These are phyloP conservation scores for Mantis religiosa DNA, from an alignment of 2,888 invertebrate genomes.

Conservation along the genomic window DNA sequence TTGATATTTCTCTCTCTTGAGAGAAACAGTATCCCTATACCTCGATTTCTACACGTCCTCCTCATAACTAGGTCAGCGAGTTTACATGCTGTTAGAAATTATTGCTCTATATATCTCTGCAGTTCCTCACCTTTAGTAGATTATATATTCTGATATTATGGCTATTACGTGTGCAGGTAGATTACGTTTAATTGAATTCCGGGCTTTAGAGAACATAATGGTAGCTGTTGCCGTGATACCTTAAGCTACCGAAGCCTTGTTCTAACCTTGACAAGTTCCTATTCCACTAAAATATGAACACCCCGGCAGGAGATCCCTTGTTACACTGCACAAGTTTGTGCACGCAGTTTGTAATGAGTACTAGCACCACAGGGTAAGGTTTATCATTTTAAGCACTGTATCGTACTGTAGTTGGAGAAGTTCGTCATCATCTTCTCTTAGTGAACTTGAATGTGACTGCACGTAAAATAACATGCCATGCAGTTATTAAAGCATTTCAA, in stretches of 20 bases:
- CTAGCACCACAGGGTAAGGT: too few species aligned
- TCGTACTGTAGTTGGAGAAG: too few species aligned
- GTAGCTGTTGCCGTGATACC: background rate
- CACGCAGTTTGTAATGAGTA: too few species aligned
- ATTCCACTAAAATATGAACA: background rate
- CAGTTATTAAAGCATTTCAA: too few species aligned
- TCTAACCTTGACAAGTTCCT: background rate
- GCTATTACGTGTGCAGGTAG: background rate
- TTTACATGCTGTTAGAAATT: background rate
- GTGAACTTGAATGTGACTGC: too few species aligned
- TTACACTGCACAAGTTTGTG: background rate
- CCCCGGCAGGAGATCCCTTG: background rate
- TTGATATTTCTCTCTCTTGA: background rate
- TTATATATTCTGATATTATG: background rate
- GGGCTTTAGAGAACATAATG: background rate
- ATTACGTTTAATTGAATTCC: background rate
- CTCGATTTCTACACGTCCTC: background rate
- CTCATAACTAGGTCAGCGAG: background rate
- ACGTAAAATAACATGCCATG: too few species aligned
- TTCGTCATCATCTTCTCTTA: too few species aligned
- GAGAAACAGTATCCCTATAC: background rate
- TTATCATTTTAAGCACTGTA: too few species aligned
- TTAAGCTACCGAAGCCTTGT: background rate
- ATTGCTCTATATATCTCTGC: background rate
- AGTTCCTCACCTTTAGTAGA: background rate